phyloP scores from a whole-genome alignment of 2,888 invertebrate species.

The Cetonia aurata region DNA sequence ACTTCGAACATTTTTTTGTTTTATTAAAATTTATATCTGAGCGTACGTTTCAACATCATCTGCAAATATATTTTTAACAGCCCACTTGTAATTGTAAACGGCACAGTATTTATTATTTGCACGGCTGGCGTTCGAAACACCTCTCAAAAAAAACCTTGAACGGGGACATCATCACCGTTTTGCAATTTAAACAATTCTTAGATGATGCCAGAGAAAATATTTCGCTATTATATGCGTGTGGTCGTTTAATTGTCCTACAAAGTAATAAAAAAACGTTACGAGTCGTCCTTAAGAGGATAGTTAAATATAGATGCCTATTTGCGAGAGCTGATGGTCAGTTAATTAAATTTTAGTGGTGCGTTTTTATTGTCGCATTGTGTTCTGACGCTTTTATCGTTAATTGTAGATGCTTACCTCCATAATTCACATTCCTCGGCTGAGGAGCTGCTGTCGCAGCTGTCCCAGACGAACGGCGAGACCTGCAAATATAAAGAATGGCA shows the following conservation, averaged over 20 bases:
- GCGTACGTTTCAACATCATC: too few species aligned
- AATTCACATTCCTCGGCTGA: conserved; percentile 79
- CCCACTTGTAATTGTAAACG: too few species aligned
- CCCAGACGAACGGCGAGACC: conserved; percentile 84
- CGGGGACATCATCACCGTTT: not conserved
- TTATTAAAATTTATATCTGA: too few species aligned
- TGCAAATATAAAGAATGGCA: conserved; percentile 65
- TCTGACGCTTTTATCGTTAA: not conserved
- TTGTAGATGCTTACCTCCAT: conserved; percentile 76
- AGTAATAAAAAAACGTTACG: not conserved
- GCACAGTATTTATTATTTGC: too few species aligned
- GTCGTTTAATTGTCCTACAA: not conserved
- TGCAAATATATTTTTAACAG: too few species aligned
- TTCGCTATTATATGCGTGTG: not conserved
- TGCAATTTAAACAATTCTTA: not conserved
- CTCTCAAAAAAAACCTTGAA: too few species aligned
- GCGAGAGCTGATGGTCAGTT: not conserved
- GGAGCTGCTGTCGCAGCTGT: conserved; percentile 78
- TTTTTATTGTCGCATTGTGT: too few species aligned
- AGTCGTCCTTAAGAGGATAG: not conserved
- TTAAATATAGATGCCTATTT: conserved; percentile 8
- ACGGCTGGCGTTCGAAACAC: too few species aligned
- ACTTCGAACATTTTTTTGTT: too few species aligned
- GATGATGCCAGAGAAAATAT: not conserved
- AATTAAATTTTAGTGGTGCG: not conserved